Conservation (phyloP, 2,113 vertebrate species). For the Mohoua ochrocephala region DNA sequence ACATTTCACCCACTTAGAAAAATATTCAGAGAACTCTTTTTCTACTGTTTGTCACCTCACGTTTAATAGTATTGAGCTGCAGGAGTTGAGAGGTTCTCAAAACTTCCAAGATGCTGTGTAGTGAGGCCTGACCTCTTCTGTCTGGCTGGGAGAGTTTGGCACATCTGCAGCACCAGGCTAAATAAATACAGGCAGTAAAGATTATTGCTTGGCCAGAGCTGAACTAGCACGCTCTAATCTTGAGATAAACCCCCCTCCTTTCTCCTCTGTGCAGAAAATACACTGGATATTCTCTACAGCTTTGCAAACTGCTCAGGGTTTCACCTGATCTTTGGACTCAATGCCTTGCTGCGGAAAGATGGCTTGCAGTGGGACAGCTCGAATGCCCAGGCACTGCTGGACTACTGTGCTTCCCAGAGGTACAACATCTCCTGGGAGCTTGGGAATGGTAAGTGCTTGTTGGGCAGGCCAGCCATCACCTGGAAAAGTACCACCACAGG, state of each 20-base stretch:
- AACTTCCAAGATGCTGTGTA: background rate
- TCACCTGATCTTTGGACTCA: conserved; percentile 91
- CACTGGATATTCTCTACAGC: conserved; percentile 82
- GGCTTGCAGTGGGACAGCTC: conserved; percentile 83
- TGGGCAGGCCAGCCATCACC: rapidly evolving
- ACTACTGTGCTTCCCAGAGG: conserved; percentile 77
- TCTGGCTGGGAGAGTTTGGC: background rate
- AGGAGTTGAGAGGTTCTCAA: background rate
- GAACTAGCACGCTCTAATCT: rapidly evolving
- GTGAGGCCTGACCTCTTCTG: background rate
- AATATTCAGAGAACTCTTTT: background rate
- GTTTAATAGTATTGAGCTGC: background rate
- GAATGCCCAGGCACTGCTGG: conserved; percentile 79
- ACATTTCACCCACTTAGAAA: background rate
- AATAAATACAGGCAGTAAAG: background rate
- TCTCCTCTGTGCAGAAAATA: conserved; percentile 67
- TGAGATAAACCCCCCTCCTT: background rate
- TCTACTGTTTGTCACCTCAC: background rate
- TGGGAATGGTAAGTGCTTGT: conserved; percentile 81
- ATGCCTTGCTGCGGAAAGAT: conserved; percentile 81
- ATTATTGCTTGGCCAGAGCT: background rate
- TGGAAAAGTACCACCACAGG: background rate
- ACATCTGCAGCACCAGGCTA: background rate
- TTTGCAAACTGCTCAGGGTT: conserved; percentile 85
- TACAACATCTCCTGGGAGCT: conserved; percentile 92